These are phyloP conservation scores for Sterrhoptilus dennistouni DNA, from an alignment of 2,113 vertebrate species.

Conservation along the genomic window DNA sequence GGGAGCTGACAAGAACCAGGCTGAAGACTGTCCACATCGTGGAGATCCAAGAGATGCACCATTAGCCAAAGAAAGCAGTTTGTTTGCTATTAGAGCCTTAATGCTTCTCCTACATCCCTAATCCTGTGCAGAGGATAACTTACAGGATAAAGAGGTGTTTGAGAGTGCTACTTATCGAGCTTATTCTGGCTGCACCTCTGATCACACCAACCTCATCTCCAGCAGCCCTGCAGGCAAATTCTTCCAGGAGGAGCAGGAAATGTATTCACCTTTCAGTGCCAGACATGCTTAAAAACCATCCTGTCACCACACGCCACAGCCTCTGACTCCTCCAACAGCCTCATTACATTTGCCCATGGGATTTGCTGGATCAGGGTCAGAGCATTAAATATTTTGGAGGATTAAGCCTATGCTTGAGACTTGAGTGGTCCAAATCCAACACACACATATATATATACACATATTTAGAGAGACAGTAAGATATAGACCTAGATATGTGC, in stretches of 20 bases:
- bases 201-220: neutral
- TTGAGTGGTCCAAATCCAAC: neutral
- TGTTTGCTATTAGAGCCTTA: slow-evolving; percentile 74
- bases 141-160: slow-evolving; percentile 73
- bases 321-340: neutral
- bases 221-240: neutral
- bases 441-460: neutral
- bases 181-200: slow-evolving; percentile 2
- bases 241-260: neutral
- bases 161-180: slow-evolving; percentile 37
- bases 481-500: neutral
- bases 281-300: neutral
- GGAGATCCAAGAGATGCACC: slow-evolving; percentile 53
- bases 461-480: neutral
- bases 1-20: slow-evolving; percentile 62
- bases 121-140: slow-evolving; percentile 67
- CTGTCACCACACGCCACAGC: neutral
- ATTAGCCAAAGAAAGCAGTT: slow-evolving; percentile 75
- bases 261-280: neutral
- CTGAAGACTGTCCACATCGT: slow-evolving; percentile 76
- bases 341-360: neutral
- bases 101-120: slow-evolving; percentile 78
- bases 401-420: neutral
- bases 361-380: slow-evolving; percentile 13
- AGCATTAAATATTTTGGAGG: neutral